Evolutionary conservation across 2,113 vertebrate species (phyloP), one percentile per base, ranked within the genome.

Genomic region (Picathartes gymnocephalus): DNA sequence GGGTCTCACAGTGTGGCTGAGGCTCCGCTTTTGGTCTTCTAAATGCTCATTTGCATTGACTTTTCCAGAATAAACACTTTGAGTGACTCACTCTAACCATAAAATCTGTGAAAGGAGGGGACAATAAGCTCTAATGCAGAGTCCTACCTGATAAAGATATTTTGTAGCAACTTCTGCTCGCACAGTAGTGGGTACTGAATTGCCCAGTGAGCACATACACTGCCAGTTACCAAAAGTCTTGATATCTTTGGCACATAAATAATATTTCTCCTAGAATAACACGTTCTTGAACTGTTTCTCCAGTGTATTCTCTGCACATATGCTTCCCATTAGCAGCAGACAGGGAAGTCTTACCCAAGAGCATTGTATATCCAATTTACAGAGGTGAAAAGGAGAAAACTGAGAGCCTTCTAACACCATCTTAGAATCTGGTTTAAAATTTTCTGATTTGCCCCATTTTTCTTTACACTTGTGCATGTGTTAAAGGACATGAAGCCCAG

Each of bases 221-320:
- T 78, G 81, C 84, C 82, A 92, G 27, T 33, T 60, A 80, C 60
- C 53, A 48, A 25, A 64, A 56, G 28, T 25, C 74, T 92, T 86
- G 54, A 54, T 90, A 68, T 92, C 71, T 95, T 94, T 92, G 95
- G 84, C 86, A 0, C 20, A 68, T 58, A 85, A 88, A 76, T 83
- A 89, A 50, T 42, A 20, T 69, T 90, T 94, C 57, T 72, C 30
- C 37, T 92, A 88, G 93, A 95, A 95, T 93, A 96, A 88, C 89
- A 84, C 86, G 89, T 86, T 93, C 92, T 81, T 82, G 64, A 88
- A 83, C 86, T 56, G 35, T 57, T 91, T 86, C 88, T 91, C 48
- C 64, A 65, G 68, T 37, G 64, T 81, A 37, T 70, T 94, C 78
- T 77, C 70, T 80, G 66, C 66, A 90, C 93, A 95, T 35, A 3